Evolutionary conservation across 2,888 invertebrate genomes (phyloP).

Genomic region (Metallyticus violacea): DNA sequence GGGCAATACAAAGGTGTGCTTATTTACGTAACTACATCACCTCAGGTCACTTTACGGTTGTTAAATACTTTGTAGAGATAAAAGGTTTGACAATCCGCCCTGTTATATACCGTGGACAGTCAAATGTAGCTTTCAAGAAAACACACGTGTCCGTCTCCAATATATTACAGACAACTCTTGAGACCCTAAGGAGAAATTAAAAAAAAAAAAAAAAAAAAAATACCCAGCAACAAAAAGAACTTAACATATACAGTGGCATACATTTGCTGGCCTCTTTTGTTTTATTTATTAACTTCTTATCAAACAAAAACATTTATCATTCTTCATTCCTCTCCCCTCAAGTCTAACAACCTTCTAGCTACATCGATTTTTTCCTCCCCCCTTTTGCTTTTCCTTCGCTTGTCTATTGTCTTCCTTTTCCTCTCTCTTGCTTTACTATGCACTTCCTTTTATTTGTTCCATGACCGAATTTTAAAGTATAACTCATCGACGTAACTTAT

Average conservation of each 20-base stretch:
- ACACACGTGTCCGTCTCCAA: neutral
- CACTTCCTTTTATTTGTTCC: neutral
- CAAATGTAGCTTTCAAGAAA: no score
- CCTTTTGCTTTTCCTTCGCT: neutral
- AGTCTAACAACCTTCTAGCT: neutral
- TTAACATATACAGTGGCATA: neutral
- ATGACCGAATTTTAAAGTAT: constrained; percentile 25
- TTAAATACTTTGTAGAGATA: no score
- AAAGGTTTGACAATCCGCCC: no score
- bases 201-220: neutral
- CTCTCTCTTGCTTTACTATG: neutral
- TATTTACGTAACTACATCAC: no score
- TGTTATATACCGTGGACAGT: no score
- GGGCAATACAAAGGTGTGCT: no score
- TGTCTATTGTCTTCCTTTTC: neutral
- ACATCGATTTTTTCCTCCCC: neutral
- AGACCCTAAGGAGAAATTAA: no score
- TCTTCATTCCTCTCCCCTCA: neutral
- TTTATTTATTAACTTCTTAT: neutral
- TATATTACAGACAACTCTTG: neutral
- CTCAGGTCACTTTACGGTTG: no score
- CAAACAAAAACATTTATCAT: neutral
- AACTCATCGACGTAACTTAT: constrained; percentile 32
- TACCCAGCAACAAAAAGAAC: neutral
- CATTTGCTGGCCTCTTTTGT: neutral